Base-by-base conservation (phyloP, 2,113 vertebrate genomes). In the Burhinus oedicnemus region DNA sequence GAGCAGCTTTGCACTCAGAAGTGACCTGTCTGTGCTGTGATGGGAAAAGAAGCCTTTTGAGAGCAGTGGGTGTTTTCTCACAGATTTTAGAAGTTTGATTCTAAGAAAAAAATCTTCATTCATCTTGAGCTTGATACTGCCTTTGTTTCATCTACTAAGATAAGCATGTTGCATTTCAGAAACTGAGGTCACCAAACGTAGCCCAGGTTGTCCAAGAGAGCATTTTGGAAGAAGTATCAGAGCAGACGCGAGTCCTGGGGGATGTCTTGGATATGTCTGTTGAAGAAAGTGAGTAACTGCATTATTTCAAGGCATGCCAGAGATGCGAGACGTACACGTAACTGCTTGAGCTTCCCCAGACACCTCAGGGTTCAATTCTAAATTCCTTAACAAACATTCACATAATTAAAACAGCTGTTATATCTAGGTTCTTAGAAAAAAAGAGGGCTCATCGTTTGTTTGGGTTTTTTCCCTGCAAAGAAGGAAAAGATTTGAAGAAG, bases 211-310 rank as follows among this genome's bases (percentile, higher is more conserved):
- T 98, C 42, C 97, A 96, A 95, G 96, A 98, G 38, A 82, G 71
- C 80, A 95, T 99, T 61, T 58, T 99, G 92, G 98, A 98, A 58
- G 98, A 98, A 71, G 96, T 97, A 2, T 95, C 21, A 0, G 97
- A 95, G 83, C 98, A 99, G 76, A 97, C 94, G 0, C 95, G 65
- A 54, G 94, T 98, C 9, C 97, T 99, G 81, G 97, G 98, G 49
- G 95, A 97, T 8, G 96, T 98, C 15, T 96, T 97, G 32, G 87
- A 91, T 40, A 89, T 98, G 21, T 98, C 97, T 87, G 94, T 87
- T 5, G 98, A 98, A 52, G 97, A 98, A 42, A 97, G 98, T 99
- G 94, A 98, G 98, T 98, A 47, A 29, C 51, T 66, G 40, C 22
- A 3, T 51, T 11, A 8, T 68, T 49, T 16, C 47, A 76, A 30